Evolutionary conservation across 2,797 vertebrate genomes (phyloP), one percentile per base, ranked within the genome.

Genomic region (Dicrostonyx torquatus): DNA sequence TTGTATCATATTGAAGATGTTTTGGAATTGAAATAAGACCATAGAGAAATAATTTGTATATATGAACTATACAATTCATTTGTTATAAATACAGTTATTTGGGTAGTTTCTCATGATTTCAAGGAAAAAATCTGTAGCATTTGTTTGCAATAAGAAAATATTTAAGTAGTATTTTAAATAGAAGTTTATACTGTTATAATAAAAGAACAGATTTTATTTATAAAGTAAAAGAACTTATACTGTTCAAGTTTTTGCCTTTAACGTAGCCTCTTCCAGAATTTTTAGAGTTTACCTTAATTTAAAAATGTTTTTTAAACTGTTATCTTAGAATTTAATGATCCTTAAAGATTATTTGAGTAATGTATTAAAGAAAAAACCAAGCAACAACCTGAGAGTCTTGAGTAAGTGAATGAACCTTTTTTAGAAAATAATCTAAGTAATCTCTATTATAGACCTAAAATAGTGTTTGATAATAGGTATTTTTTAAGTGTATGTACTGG

Each of bases 21-120:
- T 43, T 70, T n/a, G 9, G 40, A 98, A 98, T 98, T 99, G 96
- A 99, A 98, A 98, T 97, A 97, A 97, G 94, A 94, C 98, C 95
- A 97, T 92, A 95, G 97, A 98, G 98, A 94, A 97, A 98, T 99
- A 98, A 98, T 97, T 98, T 98, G 97, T 97, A 98, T 98, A 98
- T 99, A 99, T 98, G 97, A 98, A 95, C 97, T 98, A 97, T 98
- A 96, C 98, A 97, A 97, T 98, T 97, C 97, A 98, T 99, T 98
- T 98, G 96, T 98, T 98, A 97, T 96, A 98, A 98, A 98, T 98
- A 97, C 96, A 98, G 95, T 99, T 99, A 98, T 98, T 98, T 97
- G 95, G 94, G 97, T 98, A 97, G 83, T 78, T 96, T 89, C 93
- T 95, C 95, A 93, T 94, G 91, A 86, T 95, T 97, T 92, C 82